These are phyloP conservation scores for Brachionus asplanchnoidis DNA, from an alignment of 1,140 invertebrate species.

Conservation along the genomic window DNA sequence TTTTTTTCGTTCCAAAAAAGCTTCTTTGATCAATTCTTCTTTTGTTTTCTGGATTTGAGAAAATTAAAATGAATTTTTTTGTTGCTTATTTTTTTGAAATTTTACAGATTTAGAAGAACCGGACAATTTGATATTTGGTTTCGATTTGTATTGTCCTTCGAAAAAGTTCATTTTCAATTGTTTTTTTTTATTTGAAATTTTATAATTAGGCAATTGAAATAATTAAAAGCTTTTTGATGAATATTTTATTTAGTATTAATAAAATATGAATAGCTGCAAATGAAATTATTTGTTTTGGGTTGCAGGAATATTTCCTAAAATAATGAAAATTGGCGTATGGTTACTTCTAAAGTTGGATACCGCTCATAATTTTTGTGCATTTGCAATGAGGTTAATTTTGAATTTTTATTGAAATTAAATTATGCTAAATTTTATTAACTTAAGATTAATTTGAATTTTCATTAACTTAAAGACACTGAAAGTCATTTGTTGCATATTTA, in stretches of 20 bases:
- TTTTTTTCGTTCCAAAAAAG: slow-evolving; percentile 15
- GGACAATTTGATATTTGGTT: slow-evolving; percentile 12
- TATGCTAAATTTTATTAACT: not conserved
- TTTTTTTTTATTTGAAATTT: not conserved
- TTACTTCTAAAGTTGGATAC: not conserved
- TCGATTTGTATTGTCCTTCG: slow-evolving; percentile 32
- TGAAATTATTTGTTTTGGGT: not conserved
- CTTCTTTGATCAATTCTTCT: slow-evolving; percentile 25
- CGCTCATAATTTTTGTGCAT: not conserved
- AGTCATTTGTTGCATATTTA: too few relatives aligned
- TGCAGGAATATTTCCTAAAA: not conserved
- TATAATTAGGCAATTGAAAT: not conserved
- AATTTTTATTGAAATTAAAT: not conserved
- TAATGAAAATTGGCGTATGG: not conserved
- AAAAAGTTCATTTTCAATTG: slow-evolving; percentile 28
- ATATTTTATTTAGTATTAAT: not conserved
- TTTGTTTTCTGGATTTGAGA: not conserved
- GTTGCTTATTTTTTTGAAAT: not conserved
- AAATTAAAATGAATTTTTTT: not conserved
- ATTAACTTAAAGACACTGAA: too few relatives aligned
- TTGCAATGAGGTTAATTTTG: not conserved
- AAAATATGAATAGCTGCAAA: not conserved
- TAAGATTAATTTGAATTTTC: not conserved
- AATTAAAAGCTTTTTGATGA: not conserved
- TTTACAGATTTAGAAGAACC: slow-evolving; percentile 22